Evolutionary conservation across 2,797 vertebrate species (phyloP).

Genomic region (Hemitrygon akajei): DNA sequence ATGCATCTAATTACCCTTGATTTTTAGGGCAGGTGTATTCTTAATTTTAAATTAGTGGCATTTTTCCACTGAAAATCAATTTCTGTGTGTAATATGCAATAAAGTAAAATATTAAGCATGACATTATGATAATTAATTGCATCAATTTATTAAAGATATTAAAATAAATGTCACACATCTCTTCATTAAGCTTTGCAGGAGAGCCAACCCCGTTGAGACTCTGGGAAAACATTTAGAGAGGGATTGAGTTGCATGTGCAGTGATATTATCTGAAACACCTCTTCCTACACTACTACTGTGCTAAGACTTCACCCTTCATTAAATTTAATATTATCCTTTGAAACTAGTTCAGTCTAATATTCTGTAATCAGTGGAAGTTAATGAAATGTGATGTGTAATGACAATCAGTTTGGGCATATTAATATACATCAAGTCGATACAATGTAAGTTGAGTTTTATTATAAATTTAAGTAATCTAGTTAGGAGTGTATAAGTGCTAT

Average conservation of each 20-base stretch:
- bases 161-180: background rate
- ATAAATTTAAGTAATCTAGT: background rate
- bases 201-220: background rate
- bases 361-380: background rate
- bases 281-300: background rate
- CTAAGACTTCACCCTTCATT: conserved; percentile 10
- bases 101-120: background rate
- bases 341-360: background rate
- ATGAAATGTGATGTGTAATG: background rate
- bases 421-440: background rate
- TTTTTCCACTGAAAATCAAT: background rate
- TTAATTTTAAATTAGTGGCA: conserved; percentile 11
- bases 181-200: background rate
- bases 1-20: background rate
- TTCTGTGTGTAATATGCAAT: background rate
- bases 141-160: background rate
- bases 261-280: background rate
- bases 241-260: background rate
- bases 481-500: background rate
- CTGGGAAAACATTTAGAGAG: background rate
- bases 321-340: conserved; percentile 16
- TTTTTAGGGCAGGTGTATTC: background rate
- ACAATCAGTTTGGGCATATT: conserved; percentile 1
- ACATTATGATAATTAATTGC: background rate
- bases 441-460: background rate